Conservation (phyloP, 2,797 vertebrate genomes). For the Helicolenus hilgendorfi region DNA sequence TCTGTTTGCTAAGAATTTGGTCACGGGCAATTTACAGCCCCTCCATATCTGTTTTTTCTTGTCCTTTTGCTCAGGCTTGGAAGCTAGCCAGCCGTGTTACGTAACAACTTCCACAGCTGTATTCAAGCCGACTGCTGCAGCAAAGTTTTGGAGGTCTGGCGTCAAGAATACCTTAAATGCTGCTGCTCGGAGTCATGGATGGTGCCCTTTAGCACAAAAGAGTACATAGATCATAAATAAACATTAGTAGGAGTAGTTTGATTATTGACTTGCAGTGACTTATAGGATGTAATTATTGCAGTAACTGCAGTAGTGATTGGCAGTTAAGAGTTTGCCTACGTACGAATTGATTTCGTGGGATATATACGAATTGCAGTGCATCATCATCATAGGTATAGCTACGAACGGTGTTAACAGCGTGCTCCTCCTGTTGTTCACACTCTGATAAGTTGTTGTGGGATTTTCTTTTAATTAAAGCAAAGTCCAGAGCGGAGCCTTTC, state of each 20-base stretch:
- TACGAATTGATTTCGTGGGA: background rate
- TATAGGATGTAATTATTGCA: background rate
- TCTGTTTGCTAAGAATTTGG: conserved; percentile 43
- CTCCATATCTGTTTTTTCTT: conserved; percentile 31
- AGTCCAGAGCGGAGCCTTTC: background rate
- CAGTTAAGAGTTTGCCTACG: background rate
- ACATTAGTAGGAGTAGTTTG: background rate
- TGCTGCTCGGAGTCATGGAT: background rate
- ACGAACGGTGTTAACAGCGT: background rate
- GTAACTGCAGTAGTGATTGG: background rate
- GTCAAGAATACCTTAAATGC: conserved; percentile 21
- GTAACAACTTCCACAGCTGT: conserved; percentile 33
- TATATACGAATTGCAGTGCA: background rate
- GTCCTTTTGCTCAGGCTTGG: conserved; percentile 25
- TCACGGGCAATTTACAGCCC: conserved; percentile 3
- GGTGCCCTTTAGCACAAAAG: background rate
- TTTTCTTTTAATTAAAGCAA: conserved; percentile 1
- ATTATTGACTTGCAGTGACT: background rate
- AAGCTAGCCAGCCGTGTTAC: conserved; percentile 30
- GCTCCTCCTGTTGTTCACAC: background rate
- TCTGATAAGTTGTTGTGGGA: background rate
- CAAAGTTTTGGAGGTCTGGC: conserved; percentile 2
- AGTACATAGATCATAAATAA: background rate
- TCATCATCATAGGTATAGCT: background rate
- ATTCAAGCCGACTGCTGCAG: background rate